These are phyloP conservation scores for Drosophila parvula DNA, from an alignment of 1,140 invertebrate species.

Conservation along the genomic window DNA sequence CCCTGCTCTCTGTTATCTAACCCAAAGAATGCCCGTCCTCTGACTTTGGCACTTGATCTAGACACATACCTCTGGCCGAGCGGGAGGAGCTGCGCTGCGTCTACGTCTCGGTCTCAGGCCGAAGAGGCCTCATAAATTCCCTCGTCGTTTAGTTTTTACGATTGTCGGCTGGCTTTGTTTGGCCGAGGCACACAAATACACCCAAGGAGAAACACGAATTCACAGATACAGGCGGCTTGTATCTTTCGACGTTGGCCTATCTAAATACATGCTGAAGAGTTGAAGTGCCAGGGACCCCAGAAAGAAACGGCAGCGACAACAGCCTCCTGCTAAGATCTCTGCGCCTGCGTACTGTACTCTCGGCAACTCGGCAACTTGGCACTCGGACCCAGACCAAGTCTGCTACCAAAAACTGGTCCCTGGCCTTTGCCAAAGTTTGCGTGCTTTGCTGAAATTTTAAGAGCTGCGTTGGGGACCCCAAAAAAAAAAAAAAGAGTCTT, in stretches of 20 bases:
- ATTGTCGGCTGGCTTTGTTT: constrained; percentile 79
- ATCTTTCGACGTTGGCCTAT: constrained; percentile 76
- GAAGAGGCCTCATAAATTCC: constrained; percentile 73
- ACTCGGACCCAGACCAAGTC: constrained; percentile 10
- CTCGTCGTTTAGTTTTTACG: constrained; percentile 79
- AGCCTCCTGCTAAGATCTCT: constrained; percentile 68
- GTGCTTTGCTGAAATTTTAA: constrained; percentile 72
- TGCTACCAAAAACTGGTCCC: constrained; percentile 67
- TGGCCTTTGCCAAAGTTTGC: constrained; percentile 72
- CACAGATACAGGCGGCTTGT: constrained; percentile 59
- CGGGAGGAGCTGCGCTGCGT: constrained; percentile 17
- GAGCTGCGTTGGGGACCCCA: constrained; percentile 30
- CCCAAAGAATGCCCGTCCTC: constrained; percentile 56
- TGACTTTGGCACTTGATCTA: constrained; percentile 77
- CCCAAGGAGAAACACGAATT: constrained; percentile 12
- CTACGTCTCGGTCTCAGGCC: constrained; percentile 4
- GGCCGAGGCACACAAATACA: constrained; percentile 33
- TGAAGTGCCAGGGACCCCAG: constrained; percentile 67
- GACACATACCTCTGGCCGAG: constrained; percentile 36
- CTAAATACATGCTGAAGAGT: constrained; percentile 72
- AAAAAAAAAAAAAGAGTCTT: constrained; percentile 30
- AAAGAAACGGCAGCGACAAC: constrained; percentile 35
- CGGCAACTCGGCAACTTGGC: constrained; percentile 2
- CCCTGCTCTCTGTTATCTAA: constrained; percentile 72
- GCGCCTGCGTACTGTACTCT: constrained; percentile 65